Conservation (phyloP, 30 jellyfish, hydroid and myxozoan species). For the Aurelia aurita complex sp. Pacific region DNA sequence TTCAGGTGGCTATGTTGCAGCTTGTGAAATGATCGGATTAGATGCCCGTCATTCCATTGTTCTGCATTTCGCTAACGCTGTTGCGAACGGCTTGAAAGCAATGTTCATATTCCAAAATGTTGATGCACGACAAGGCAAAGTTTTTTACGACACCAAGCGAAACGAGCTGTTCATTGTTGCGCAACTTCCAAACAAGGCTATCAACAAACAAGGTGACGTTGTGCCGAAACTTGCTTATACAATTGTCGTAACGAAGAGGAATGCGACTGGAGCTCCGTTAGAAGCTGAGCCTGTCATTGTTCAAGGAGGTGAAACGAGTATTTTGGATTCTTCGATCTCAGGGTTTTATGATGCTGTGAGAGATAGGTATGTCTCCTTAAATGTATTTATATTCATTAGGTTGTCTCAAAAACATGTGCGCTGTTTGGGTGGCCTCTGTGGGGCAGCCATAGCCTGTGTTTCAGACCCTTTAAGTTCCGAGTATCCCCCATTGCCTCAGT, state of each 20-base stretch:
- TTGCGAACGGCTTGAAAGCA: constrained; percentile 7
- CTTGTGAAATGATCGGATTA: constrained; percentile 29
- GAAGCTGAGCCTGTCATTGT: constrained; percentile 13
- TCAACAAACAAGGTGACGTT: constrained; percentile 23
- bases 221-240: constrained; percentile 52
- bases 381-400: no score
- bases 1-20: constrained; percentile 64
- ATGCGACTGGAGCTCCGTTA: constrained; percentile 40
- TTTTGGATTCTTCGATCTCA: constrained; percentile 45
- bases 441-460: no score
- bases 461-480: no score
- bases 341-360: constrained; percentile 47
- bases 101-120: not conserved
- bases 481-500: no score
- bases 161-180: constrained; percentile 62
- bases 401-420: no score
- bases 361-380: constrained; percentile 52
- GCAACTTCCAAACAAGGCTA: constrained; percentile 34
- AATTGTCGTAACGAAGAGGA: constrained; percentile 52
- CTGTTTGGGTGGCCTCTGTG: no score
- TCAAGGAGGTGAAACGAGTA: constrained; percentile 56
- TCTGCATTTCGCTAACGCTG: constrained; percentile 6
- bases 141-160: constrained; percentile 58
- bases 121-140: constrained; percentile 51
- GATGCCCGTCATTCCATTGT: constrained; percentile 24